phyloP scores from a whole-genome alignment of 1,140 invertebrate genomes.

The Cherax destructor region DNA sequence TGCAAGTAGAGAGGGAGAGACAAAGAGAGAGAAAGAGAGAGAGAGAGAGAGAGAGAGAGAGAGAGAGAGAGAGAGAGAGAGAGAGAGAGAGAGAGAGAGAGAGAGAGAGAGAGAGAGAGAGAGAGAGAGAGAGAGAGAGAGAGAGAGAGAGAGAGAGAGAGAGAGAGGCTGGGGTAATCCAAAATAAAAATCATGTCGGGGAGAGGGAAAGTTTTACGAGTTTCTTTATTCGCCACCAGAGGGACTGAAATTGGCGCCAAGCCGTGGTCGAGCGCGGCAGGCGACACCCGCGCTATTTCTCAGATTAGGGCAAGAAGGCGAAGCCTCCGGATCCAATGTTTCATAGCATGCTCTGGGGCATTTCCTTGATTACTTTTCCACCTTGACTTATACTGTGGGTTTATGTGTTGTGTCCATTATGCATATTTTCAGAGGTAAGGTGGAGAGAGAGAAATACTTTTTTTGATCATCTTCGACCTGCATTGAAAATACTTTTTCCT shows the following conservation, averaged over 20 bases:
- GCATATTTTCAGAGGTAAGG: neutral
- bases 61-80: no score
- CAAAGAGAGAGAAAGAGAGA: no score
- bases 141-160: no score
- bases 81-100: no score
- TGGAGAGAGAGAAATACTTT: neutral
- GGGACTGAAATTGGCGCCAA: slow-evolving; percentile 49
- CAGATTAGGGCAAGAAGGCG: slow-evolving; percentile 39
- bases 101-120: no score
- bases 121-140: no score
- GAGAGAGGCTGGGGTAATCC: neutral
- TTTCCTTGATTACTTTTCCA: slow-evolving; percentile 56
- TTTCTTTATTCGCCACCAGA: slow-evolving; percentile 63
- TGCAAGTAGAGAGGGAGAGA: no score
- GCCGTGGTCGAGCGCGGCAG: neutral
- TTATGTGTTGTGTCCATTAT: slow-evolving; percentile 39
- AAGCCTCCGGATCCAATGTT: slow-evolving; percentile 44
- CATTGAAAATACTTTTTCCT: neutral
- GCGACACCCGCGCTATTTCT: slow-evolving; percentile 41
- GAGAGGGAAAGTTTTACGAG: slow-evolving; percentile 52
- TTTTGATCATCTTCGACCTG: neutral
- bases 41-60: no score
- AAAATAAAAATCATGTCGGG: slow-evolving; percentile 52
- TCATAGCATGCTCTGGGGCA: slow-evolving; percentile 48
- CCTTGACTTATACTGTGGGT: slow-evolving; percentile 30